phyloP scores from a whole-genome alignment of 2,888 invertebrate species.

The Ophion obscuratus region DNA sequence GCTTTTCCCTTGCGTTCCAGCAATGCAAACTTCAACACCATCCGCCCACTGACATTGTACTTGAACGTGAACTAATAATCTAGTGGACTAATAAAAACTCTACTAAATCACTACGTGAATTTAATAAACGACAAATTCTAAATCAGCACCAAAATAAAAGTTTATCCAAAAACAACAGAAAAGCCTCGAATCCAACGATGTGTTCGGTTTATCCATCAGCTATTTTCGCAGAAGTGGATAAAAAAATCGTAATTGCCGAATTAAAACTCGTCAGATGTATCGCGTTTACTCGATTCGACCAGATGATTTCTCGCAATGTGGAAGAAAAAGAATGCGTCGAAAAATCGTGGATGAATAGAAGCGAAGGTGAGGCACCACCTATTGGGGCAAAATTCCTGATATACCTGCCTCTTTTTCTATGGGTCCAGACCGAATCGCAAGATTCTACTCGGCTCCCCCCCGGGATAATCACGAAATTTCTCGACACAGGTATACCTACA shows the following conservation, averaged over 20 bases:
- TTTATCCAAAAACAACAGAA: too few species aligned
- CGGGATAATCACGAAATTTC: slow-evolving; percentile 36
- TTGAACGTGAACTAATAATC: too few species aligned
- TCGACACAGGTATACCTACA: not conserved
- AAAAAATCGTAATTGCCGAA: not conserved
- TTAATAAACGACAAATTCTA: too few species aligned
- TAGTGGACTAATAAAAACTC: too few species aligned
- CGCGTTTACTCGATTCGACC: not conserved
- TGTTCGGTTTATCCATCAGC: too few species aligned
- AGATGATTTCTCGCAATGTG: not conserved
- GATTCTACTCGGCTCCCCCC: not conserved
- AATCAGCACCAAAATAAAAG: too few species aligned
- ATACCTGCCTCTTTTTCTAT: slow-evolving; percentile 12
- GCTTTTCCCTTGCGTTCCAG: too few species aligned
- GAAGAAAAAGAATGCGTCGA: not conserved
- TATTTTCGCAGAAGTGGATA: too few species aligned
- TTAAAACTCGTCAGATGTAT: not conserved
- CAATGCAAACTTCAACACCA: too few species aligned
- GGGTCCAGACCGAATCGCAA: slow-evolving; percentile 22
- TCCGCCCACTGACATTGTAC: too few species aligned
- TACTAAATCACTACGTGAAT: too few species aligned
- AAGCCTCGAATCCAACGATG: too few species aligned
- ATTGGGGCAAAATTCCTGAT: not conserved
- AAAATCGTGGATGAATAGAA: not conserved
- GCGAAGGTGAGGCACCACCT: not conserved